phyloP scores from a whole-genome alignment of 2,797 vertebrate genomes.

The Myotis daubentonii region DNA sequence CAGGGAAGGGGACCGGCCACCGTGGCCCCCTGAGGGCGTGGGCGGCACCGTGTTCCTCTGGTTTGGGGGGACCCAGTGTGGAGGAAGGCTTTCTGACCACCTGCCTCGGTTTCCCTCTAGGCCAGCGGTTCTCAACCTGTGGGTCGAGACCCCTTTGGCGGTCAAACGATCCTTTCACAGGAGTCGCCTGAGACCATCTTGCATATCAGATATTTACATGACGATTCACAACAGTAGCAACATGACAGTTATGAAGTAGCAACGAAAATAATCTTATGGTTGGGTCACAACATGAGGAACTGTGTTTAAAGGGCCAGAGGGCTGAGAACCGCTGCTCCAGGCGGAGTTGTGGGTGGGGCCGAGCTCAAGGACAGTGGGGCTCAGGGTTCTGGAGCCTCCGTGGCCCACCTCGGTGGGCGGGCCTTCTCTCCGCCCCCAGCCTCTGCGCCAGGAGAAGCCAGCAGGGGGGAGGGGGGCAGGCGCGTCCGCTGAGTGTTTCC shows the following conservation, averaged over 20 bases:
- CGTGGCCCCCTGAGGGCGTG: fast-evolving
- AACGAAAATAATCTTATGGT: too few relatives aligned
- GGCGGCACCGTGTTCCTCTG: not conserved
- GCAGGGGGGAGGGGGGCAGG: not conserved
- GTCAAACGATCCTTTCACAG: too few relatives aligned
- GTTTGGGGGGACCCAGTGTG: too few relatives aligned
- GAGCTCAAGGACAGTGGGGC: not conserved
- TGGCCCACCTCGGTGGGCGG: not conserved
- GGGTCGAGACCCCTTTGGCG: too few relatives aligned
- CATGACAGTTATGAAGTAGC: too few relatives aligned
- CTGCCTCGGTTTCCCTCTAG: slow-evolving; percentile 8
- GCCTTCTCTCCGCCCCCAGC: not conserved
- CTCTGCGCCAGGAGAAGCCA: slow-evolving; percentile 53
- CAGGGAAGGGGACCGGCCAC: not conserved
- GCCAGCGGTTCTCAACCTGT: too few relatives aligned
- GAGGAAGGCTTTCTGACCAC: not conserved
- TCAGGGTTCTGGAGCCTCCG: not conserved
- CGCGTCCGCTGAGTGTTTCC: slow-evolving; percentile 56
- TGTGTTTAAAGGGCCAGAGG: too few relatives aligned
- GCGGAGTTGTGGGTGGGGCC: not conserved
- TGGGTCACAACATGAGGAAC: too few relatives aligned
- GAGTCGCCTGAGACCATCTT: too few relatives aligned
- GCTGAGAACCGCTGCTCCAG: not conserved
- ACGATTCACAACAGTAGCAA: too few relatives aligned
- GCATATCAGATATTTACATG: too few relatives aligned